These are phyloP conservation scores for Merodon equestris DNA, from an alignment of 2,888 invertebrate genomes.

Conservation along the genomic window DNA sequence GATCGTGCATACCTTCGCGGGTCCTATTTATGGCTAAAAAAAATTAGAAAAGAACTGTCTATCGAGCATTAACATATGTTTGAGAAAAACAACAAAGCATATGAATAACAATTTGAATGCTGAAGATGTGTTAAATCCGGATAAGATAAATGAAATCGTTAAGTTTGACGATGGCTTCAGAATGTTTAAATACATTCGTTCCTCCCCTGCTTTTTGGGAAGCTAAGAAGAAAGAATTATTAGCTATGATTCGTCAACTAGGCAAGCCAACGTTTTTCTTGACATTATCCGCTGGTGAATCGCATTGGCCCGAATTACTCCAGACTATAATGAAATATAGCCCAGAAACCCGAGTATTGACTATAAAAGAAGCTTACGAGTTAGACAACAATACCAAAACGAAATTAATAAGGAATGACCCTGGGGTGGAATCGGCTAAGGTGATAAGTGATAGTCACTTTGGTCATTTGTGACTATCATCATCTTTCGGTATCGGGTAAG, in stretches of 20 bases:
- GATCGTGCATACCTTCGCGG: background rate
- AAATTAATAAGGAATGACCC: conserved; percentile 31
- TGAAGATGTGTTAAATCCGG: too few species aligned
- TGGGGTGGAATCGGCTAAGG: too few species aligned
- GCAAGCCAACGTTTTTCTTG: conserved; percentile 6
- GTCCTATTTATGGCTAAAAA: too few species aligned
- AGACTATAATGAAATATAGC: background rate
- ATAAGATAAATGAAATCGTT: conserved; percentile 1
- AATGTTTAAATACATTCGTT: too few species aligned
- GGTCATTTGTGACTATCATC: too few species aligned
- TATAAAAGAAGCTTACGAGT: background rate
- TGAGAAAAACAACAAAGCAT: background rate
- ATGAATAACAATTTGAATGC: too few species aligned
- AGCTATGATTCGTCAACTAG: conserved; percentile 9
- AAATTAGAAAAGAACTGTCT: conserved; percentile 2
- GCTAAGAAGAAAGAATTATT: background rate
- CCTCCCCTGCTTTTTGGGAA: too few species aligned
- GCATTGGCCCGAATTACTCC: background rate
- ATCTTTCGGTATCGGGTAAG: too few species aligned
- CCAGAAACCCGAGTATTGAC: background rate
- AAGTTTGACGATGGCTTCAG: background rate
- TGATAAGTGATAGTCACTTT: too few species aligned
- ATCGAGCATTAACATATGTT: background rate
- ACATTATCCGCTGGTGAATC: background rate
- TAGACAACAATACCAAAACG: background rate